Conservation (phyloP, 2,888 invertebrate genomes). For the Teleiodes luculella region DNA sequence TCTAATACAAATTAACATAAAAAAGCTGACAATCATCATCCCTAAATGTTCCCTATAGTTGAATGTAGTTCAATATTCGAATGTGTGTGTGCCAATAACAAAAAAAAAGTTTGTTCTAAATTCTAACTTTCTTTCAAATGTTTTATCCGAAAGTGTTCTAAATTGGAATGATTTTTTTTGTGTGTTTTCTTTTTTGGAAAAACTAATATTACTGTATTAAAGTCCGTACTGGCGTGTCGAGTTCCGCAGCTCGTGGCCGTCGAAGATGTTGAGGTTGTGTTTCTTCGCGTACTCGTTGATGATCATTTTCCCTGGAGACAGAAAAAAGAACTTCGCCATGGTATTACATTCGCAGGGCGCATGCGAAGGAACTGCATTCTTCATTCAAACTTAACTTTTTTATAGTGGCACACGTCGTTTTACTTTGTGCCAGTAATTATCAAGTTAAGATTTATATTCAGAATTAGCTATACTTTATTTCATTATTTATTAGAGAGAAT, state of each 20-base stretch:
- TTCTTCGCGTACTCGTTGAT: constrained; percentile 87
- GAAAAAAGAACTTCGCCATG: constrained; percentile 24
- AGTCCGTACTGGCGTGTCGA: constrained; percentile 89
- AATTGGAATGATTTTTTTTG: background rate
- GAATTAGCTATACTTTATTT: no score
- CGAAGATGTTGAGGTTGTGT: constrained; percentile 87
- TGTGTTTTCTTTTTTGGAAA: constrained; percentile 39
- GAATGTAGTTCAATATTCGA: no score
- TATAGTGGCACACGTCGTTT: no score
- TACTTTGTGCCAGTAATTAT: no score
- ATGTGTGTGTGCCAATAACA: no score
- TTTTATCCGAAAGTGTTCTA: background rate
- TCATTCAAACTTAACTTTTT: background rate
- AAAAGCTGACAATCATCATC: no score
- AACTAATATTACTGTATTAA: constrained; percentile 80
- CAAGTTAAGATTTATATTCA: no score
- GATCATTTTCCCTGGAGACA: constrained; percentile 82
- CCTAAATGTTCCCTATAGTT: no score
- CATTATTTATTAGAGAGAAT: no score
- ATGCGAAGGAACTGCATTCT: constrained; percentile 25
- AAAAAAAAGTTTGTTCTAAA: no score
- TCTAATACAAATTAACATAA: no score
- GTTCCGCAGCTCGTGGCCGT: constrained; percentile 85
- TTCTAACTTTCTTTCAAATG: no score
- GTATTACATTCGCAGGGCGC: constrained; percentile 41